phyloP scores from a whole-genome alignment of 2,113 vertebrate species.

The Circaetus gallicus region DNA sequence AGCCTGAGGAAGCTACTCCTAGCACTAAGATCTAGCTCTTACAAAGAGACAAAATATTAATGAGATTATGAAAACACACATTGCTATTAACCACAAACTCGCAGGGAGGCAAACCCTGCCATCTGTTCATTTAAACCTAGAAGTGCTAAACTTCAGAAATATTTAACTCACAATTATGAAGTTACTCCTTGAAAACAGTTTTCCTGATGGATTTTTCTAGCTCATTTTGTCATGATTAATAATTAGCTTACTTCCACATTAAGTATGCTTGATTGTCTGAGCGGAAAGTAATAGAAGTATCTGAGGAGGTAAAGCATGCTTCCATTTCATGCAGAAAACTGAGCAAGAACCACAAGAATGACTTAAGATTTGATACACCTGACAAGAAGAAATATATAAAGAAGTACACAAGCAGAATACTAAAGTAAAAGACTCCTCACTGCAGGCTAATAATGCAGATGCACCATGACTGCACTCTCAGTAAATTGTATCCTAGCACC shows the following conservation, averaged over 20 bases:
- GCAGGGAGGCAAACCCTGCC: neutral
- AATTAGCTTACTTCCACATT: neutral
- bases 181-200: neutral
- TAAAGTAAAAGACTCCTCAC: neutral
- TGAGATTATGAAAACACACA: neutral
- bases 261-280: neutral
- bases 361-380: neutral
- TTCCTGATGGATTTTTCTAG: neutral
- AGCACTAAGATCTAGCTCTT: neutral
- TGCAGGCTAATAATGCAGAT: neutral
- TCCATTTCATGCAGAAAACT: neutral
- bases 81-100: neutral
- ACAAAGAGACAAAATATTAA: neutral
- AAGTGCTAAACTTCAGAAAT: neutral
- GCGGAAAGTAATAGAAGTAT: neutral
- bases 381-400: neutral
- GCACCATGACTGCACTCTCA: neutral
- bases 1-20: neutral
- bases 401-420: neutral
- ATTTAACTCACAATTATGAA: neutral
- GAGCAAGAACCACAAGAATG: neutral
- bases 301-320: neutral
- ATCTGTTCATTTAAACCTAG: neutral
- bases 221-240: neutral
- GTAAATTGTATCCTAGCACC: constrained; percentile 60